These are phyloP conservation scores for Benitochromis conjunctus DNA, from an alignment of 2,113 vertebrate genomes.

Conservation along the genomic window DNA sequence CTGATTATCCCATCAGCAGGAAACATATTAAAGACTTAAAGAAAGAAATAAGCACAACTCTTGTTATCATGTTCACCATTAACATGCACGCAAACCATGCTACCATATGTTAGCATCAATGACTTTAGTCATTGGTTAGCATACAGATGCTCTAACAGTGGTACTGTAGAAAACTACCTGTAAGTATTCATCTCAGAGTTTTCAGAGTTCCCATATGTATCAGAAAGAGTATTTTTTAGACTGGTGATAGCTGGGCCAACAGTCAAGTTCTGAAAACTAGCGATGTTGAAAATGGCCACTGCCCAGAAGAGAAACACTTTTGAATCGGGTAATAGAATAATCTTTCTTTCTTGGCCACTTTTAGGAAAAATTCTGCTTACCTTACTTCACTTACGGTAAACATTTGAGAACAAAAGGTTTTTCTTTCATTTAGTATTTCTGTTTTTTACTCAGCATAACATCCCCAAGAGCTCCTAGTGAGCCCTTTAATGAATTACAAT, in stretches of 20 bases:
- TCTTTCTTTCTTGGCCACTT: not conserved
- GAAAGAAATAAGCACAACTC: not conserved
- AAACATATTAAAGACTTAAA: not conserved
- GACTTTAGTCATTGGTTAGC: not conserved
- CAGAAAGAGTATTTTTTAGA: not conserved
- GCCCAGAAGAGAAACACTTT: not conserved
- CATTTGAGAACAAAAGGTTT: not conserved
- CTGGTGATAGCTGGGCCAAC: not conserved
- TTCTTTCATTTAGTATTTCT: not conserved
- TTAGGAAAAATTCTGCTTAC: not conserved
- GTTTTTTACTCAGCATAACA: not conserved
- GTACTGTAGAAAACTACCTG: not conserved
- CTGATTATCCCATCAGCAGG: not conserved
- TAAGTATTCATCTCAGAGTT: not conserved
- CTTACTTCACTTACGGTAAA: not conserved
- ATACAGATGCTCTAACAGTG: not conserved
- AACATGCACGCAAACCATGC: not conserved
- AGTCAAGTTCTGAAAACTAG: not conserved
- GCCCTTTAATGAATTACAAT: not conserved
- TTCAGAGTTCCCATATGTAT: not conserved
- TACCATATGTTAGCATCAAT: not conserved
- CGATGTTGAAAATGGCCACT: not conserved
- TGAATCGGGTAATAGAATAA: fast-evolving
- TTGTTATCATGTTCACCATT: not conserved
- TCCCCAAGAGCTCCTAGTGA: not conserved